Evolutionary conservation across 2,888 invertebrate genomes (phyloP).

Genomic region (Bellardia pandia): DNA sequence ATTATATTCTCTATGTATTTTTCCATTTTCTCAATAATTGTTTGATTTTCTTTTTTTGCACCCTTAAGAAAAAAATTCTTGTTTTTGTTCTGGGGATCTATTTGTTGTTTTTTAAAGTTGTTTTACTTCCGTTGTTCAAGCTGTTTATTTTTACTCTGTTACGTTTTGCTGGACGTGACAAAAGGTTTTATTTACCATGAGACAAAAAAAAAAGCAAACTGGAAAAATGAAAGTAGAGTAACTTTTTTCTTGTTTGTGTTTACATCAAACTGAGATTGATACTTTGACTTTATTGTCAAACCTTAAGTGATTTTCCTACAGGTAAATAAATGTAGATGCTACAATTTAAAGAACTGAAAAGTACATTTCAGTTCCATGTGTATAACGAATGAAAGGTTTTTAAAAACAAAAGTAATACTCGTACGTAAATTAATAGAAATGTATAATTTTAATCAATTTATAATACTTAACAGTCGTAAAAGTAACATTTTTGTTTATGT

Average conservation of each 20-base stretch:
- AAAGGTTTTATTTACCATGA: constrained; percentile 62
- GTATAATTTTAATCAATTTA: constrained; percentile 30
- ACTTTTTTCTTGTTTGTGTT: constrained; percentile 38
- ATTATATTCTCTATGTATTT: background rate
- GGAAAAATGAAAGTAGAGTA: constrained; percentile 8
- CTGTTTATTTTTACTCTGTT: constrained; percentile 46
- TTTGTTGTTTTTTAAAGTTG: constrained; percentile 21
- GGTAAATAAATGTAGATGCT: constrained; percentile 34
- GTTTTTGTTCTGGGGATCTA: constrained; percentile 10
- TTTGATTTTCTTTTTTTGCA: constrained; percentile 32
- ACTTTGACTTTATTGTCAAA: constrained; percentile 63
- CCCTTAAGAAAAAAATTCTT: constrained; percentile 13
- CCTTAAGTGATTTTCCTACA: constrained; percentile 58
- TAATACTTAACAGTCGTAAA: constrained; percentile 35
- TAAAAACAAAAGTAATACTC: no score
- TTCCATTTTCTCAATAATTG: constrained; percentile 29
- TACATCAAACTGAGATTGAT: constrained; percentile 62
- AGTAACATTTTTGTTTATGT: constrained; percentile 15
- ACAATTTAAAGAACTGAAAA: constrained; percentile 31
- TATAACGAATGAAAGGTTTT: no score
- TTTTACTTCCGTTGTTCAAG: constrained; percentile 35
- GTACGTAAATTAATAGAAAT: no score
- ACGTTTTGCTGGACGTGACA: constrained; percentile 58
- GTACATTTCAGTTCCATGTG: no score
- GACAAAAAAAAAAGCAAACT: background rate